Conservation (phyloP, 2,797 vertebrate species). For the Galaxias olidus region DNA sequence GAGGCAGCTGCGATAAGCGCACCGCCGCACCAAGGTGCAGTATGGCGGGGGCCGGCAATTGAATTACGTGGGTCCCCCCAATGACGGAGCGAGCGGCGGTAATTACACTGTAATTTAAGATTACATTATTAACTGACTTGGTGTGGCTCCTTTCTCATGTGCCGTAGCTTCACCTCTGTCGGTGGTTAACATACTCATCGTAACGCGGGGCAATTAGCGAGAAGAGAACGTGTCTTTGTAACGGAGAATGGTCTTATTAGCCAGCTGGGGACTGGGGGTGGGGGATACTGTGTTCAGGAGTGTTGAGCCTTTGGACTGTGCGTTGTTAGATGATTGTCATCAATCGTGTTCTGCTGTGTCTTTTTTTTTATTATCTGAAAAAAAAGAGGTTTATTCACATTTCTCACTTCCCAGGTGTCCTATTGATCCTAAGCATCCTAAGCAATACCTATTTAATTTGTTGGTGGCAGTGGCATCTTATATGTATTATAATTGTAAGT, state of each 20-base stretch:
- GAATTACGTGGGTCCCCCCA: conserved; percentile 75
- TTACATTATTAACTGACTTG: conserved; percentile 74
- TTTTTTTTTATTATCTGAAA: too few species aligned
- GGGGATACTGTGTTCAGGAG: conserved; percentile 26
- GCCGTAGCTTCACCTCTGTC: conserved; percentile 72
- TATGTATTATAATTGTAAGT: too few species aligned
- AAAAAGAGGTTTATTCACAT: too few species aligned
- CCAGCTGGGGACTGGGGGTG: background rate
- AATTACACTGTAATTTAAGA: conserved; percentile 81
- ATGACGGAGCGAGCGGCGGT: conserved; percentile 70
- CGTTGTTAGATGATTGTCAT: too few species aligned
- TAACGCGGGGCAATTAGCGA: conserved; percentile 67
- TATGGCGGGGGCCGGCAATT: conserved; percentile 75
- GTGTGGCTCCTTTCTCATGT: conserved; percentile 75
- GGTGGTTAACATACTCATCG: conserved; percentile 72
- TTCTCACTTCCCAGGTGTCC: too few species aligned
- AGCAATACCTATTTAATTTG: too few species aligned
- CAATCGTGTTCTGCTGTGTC: too few species aligned
- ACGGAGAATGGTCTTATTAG: conserved; percentile 46
- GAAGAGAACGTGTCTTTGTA: conserved; percentile 60
- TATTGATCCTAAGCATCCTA: too few species aligned
- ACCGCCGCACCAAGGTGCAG: conserved; percentile 56
- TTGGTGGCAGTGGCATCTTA: too few species aligned
- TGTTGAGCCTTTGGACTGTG: too few species aligned
- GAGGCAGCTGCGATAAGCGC: conserved; percentile 62